Evolutionary conservation across 1,140 invertebrate species (phyloP).

Genomic region (Pseudomyrmex gracilis): DNA sequence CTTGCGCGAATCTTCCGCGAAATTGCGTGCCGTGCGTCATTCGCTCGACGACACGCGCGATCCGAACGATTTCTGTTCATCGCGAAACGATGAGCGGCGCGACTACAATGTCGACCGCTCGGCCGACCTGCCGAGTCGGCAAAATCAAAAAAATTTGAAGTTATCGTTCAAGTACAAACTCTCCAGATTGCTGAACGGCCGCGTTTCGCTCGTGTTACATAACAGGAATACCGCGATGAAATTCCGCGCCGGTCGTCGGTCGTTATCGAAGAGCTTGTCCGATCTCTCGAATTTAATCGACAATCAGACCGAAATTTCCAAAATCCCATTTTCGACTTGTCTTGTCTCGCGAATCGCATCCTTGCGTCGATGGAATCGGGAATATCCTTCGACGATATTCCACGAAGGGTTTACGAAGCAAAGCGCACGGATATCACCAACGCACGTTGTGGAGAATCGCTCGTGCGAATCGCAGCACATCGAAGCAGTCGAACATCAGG

Average conservation of each 20-base stretch:
- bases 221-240: not conserved
- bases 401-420: not conserved
- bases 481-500: constrained; percentile 48
- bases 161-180: constrained; percentile 74
- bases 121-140: constrained; percentile 71
- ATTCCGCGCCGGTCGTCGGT: not conserved
- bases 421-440: not conserved
- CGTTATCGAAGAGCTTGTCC: constrained; percentile 2
- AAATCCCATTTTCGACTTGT: not conserved
- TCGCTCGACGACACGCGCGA: not conserved
- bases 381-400: not conserved
- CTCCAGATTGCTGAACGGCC: not conserved
- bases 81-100: not conserved
- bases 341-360: no score
- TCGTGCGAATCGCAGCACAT: constrained; percentile 36
- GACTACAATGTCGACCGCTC: not conserved
- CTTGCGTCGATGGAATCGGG: not conserved
- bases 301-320: constrained; percentile 11
- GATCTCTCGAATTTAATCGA: constrained; percentile 17
- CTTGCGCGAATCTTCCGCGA: constrained; percentile 64
- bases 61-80: not conserved
- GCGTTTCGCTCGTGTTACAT: not conserved
- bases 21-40: not conserved
- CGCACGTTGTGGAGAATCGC: constrained; percentile 13
- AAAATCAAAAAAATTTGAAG: constrained; percentile 75